Evolutionary conservation across 2,113 vertebrate genomes (phyloP), one percentile per base, ranked within the genome.

Genomic region (Ameiurus melas): DNA sequence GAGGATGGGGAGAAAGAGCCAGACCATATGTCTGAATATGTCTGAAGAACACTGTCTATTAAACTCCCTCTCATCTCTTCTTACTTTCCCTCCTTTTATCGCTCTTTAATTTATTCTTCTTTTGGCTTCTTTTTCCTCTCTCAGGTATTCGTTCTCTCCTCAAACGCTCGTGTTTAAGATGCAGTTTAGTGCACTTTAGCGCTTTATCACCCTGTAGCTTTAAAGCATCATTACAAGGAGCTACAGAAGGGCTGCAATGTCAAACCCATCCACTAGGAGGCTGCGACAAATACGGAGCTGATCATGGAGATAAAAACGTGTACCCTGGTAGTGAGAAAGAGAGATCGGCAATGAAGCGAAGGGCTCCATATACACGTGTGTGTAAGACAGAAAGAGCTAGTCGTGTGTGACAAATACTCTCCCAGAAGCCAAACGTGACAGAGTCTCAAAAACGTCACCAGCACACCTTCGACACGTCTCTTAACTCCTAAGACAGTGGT

Each of bases 11-110:
- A 71, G 12, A 30, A 83, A 19, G 64, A 25, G 43, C 20, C 60
- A n/a, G 39, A 22, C 20, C 73, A 8, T 51, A 25, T 71, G 83
- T 90, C 62, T 86, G 71, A 85, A 25, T 84, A 55, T 89, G 55
- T 83, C 64, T 83, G 68, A 85, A 84, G 71, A 79, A 78, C 81
- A 89, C 19, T 7, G 70, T 87, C 73, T 89, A 10, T 79, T 70
- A 75, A 83, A 27, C 19, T 13, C 51, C 60, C 20, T 36, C 71
- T 55, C 51, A n/a, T 71, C 68, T 71, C 36, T 80, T n/a, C 10
- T 78, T 55, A 8, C 51, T 75, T 75, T 22, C 36, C n/a, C 7
- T 55, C 16, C 27, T 19, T 55, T 10, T 47, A 27, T 55, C 27
- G 1, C 43, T 55, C 14, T 10, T 27, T 4, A 39, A 43, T 75